Evolutionary conservation across 2,797 vertebrate genomes (phyloP).

Genomic region (Melanotaenia nigrans): DNA sequence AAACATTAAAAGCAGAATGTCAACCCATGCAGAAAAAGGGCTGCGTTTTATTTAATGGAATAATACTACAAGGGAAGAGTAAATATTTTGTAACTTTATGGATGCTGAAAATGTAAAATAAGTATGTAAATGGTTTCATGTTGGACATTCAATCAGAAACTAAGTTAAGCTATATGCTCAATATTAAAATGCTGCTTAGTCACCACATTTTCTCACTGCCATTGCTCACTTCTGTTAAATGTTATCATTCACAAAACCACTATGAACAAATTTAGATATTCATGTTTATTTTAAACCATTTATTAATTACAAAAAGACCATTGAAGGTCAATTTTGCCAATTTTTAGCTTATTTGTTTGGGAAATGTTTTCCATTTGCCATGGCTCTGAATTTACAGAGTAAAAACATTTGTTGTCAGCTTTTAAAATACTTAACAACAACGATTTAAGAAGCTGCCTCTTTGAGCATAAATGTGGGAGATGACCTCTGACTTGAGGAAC

Average conservation of each 20-base stretch:
- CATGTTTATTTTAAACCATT: background rate
- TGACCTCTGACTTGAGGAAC: conserved; percentile 33
- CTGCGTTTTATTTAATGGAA: conserved; percentile 12
- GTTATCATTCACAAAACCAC: background rate
- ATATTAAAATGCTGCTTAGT: background rate
- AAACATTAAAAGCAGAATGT: conserved; percentile 73
- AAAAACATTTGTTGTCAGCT: background rate
- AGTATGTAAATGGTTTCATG: background rate
- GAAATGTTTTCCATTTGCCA: background rate
- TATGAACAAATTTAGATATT: background rate
- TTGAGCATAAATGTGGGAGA: background rate
- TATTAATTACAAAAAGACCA: background rate
- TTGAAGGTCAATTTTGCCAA: background rate
- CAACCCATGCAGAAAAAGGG: conserved; percentile 65
- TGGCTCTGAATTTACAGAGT: background rate
- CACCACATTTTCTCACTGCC: background rate
- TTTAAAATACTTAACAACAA: background rate
- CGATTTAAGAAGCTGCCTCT: background rate
- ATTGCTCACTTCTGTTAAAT: background rate
- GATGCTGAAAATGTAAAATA: background rate
- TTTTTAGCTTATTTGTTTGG: background rate
- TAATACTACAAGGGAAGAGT: conserved; percentile 4
- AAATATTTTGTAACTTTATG: background rate
- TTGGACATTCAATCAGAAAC: background rate
- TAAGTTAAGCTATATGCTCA: background rate